Evolutionary conservation across 2,888 invertebrate genomes (phyloP).

Genomic region (Chrysolina oricalcia): DNA sequence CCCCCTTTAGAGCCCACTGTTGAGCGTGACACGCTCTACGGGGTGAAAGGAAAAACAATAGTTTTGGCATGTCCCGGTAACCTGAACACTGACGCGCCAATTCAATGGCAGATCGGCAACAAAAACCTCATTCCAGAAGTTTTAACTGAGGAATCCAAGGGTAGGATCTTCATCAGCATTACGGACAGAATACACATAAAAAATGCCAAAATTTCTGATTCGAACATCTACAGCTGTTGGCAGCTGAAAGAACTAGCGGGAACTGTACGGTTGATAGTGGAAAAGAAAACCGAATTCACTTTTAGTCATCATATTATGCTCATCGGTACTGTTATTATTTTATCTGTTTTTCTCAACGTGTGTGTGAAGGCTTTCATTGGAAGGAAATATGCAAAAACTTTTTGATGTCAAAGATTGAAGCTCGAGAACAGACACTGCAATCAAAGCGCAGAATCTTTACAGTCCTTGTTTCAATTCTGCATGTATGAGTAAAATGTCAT

Average conservation of each 20-base stretch:
- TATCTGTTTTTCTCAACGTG: slow-evolving; percentile 69
- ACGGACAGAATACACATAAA: slow-evolving; percentile 76
- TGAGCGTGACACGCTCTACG: slow-evolving; percentile 70
- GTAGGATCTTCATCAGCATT: slow-evolving; percentile 75
- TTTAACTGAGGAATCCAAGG: slow-evolving; percentile 72
- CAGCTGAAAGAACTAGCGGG: slow-evolving; percentile 76
- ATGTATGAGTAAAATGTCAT: too few species aligned
- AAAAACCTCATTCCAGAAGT: slow-evolving; percentile 72
- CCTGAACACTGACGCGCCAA: slow-evolving; percentile 73
- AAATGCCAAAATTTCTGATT: slow-evolving; percentile 73
- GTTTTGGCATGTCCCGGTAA: slow-evolving; percentile 74
- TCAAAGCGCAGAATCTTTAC: too few species aligned
- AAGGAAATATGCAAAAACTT: slow-evolving; percentile 66
- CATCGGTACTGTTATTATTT: slow-evolving; percentile 69
- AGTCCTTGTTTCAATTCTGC: too few species aligned
- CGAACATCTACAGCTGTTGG: slow-evolving; percentile 81
- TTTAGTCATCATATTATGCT: slow-evolving; percentile 73
- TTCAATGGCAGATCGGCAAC: slow-evolving; percentile 75
- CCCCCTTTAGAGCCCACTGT: slow-evolving; percentile 71
- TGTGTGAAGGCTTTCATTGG: slow-evolving; percentile 71
- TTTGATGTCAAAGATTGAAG: too few species aligned
- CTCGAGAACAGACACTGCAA: too few species aligned
- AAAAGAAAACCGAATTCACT: slow-evolving; percentile 70
- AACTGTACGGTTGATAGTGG: slow-evolving; percentile 76
- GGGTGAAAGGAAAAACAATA: slow-evolving; percentile 66